Evolutionary conservation across 2,797 vertebrate species (phyloP), one percentile per base, ranked within the genome.

Genomic region (Atherinosoma microstoma): DNA sequence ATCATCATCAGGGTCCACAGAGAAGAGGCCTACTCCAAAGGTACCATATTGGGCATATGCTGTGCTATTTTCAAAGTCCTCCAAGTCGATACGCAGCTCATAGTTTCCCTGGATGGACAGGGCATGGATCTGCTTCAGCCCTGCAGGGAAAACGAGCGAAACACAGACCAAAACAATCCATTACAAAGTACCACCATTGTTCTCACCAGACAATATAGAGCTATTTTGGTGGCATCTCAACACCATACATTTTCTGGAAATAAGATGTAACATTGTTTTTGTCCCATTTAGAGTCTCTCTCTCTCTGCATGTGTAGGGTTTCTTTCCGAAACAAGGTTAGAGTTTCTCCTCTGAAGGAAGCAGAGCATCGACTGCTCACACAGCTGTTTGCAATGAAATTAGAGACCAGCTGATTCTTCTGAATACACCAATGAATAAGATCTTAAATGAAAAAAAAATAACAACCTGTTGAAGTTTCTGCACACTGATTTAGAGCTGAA

Each of bases 51-150:
- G 98, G 35, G 98, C 97, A 0, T 94, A 98, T 16, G 97, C 96
- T 0, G 97, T 99, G 91, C 96, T 92, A 0, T 99, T 99, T 85
- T 99, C 97, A 0, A 99, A 99, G 91, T 99, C 98, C 75, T 97
- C 96, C 84, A 99, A 89, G 92, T 98, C 97, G 32, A 99, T 95
- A 27, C 96, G 96, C 2, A 99, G 92, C 93, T 99, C 97, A 0
- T 98, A 99, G 92, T 94, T 95, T 0, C 96, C 95, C 93, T 99
- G 98, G 8, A 97, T 96, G 58, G 97, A 97, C 91, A 99, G 91
- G 47, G 96, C 89, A 24, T 99, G 96, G 87, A 99, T 95, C 84
- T 97, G 93, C 92, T 94, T 96, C 87, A 99, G 91, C 53, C 97
- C 97, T 99, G 84, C 22, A 58, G 76, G 68, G 68, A 49, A 59